Base-by-base conservation (phyloP, 1,140 invertebrate genomes). In the Diabrotica undecimpunctata region DNA sequence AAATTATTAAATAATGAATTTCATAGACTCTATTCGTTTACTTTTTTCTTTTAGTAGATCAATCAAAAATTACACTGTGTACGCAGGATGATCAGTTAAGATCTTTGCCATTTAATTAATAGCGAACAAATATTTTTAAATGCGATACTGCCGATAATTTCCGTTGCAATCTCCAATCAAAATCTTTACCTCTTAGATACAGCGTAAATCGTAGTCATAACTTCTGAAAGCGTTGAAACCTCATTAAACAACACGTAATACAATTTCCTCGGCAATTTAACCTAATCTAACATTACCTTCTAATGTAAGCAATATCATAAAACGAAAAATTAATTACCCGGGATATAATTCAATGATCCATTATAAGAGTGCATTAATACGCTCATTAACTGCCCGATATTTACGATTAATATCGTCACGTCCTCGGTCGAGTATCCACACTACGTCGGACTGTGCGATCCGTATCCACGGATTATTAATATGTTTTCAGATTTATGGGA, bases 301-400 rank as follows among this genome's bases (percentile, higher is more conserved):
- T 5, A 13, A 59, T 13, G 57, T 41, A 10, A 39, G 37, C 39
- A 38, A 59, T 13, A 59, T 41, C 57, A 35, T 54, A 54, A 50
- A 59, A 59, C 13, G 37, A 59, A 59, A 39, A 41, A 59, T 59
- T 59, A 59, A 59, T 59, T 50, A 59, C 57, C n/a, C 37, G 57
- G 10, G 37, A 14, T 12, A 59, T 41, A 59, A 59, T 41, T 59
- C 57, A 46, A 59, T 59, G 57, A 59, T 59, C 39, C 57, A 41
- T 41, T 41, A 36, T 14, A 25, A 10, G n/a, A 41, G 39, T 14
- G 11, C 56, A 38, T 58, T 59, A 59, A 41, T 59, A 59, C 38
- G 57, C 57, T 41, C 57, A 41, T 59, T 59, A 62, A 61, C 58
- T 57, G 53, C 52, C 50, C 56, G 58, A 58, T 64, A 65, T 65